Evolutionary conservation across 1,140 invertebrate species (phyloP).

Genomic region (Hycleus phaleratus): DNA sequence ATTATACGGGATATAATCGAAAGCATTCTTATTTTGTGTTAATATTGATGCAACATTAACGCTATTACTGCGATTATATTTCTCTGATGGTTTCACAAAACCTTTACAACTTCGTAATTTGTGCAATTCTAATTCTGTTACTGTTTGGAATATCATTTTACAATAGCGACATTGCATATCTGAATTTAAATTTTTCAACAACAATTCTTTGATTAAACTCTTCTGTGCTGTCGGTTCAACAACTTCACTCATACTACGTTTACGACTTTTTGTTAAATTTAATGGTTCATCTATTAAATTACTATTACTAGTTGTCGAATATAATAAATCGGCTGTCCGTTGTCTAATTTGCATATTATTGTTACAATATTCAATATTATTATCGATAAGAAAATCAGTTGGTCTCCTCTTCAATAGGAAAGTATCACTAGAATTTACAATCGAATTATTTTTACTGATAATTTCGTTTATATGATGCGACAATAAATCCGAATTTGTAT

Average conservation of each 20-base stretch:
- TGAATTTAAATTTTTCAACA: conserved; percentile 52
- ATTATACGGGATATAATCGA: conserved; percentile 32
- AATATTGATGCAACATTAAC: conserved; percentile 41
- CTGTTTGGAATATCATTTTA: conserved; percentile 41
- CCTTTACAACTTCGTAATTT: conserved; percentile 39
- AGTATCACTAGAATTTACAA: conserved; percentile 30
- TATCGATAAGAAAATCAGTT: background rate
- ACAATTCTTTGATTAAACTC: conserved; percentile 69
- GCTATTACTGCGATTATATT: conserved; percentile 37
- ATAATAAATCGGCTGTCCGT: background rate
- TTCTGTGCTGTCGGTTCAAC: conserved; percentile 33
- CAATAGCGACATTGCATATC: conserved; percentile 39
- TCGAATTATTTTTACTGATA: conserved; percentile 37
- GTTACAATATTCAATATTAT: background rate
- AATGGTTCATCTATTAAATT: conserved; percentile 48
- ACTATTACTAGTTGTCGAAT: background rate
- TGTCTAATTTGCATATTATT: conserved; percentile 13
- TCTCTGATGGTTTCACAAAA: conserved; percentile 24
- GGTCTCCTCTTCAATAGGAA: conserved; percentile 24
- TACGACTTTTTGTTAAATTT: conserved; percentile 56
- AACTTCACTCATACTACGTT: conserved; percentile 51
- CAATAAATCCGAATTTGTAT: conserved; percentile 20
- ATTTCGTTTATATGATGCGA: conserved; percentile 37
- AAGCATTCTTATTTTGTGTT: conserved; percentile 40
- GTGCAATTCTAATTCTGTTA: conserved; percentile 39